Percentiles rank a stretch among this genome's conserved stretches.
phyloP scores from a whole-genome alignment of 2,797 vertebrate species.

The Catostomus latipinnis region DNA sequence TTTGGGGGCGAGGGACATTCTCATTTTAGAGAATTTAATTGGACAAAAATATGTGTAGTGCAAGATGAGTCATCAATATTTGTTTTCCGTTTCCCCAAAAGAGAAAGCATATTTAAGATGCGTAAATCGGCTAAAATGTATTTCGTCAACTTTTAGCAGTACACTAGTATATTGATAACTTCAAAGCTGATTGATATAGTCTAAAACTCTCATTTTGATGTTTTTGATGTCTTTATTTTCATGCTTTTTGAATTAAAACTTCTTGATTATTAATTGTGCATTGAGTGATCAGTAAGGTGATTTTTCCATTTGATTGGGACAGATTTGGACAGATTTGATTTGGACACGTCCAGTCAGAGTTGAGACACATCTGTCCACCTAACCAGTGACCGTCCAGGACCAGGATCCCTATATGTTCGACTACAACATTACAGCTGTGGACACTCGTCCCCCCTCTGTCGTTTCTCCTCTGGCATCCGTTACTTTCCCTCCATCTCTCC shows the following conservation, averaged over 20 bases:
- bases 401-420: constrained; percentile 15
- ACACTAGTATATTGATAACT: too few relatives aligned
- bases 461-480: constrained; percentile 45
- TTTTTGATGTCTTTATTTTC: too few relatives aligned
- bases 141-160: too few relatives aligned
- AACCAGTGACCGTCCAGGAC: constrained; percentile 22
- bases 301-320: neutral
- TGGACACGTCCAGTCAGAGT: constrained; percentile 11
- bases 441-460: constrained; percentile 5
- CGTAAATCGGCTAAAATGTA: too few relatives aligned
- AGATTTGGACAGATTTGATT: neutral
- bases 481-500: constrained; percentile 43
- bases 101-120: too few relatives aligned
- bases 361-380: constrained; percentile 5
- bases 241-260: neutral
- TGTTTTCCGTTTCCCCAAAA: too few relatives aligned
- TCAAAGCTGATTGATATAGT: too few relatives aligned
- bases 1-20: too few relatives aligned
- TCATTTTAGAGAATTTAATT: too few relatives aligned
- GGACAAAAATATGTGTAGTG: too few relatives aligned
- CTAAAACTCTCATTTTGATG: too few relatives aligned
- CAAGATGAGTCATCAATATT: too few relatives aligned
- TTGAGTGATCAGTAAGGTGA: neutral
- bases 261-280: neutral
- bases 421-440: constrained; percentile 41